Conservation (phyloP, 2,888 invertebrate species). For the Drosophila pseudotalamancana region DNA sequence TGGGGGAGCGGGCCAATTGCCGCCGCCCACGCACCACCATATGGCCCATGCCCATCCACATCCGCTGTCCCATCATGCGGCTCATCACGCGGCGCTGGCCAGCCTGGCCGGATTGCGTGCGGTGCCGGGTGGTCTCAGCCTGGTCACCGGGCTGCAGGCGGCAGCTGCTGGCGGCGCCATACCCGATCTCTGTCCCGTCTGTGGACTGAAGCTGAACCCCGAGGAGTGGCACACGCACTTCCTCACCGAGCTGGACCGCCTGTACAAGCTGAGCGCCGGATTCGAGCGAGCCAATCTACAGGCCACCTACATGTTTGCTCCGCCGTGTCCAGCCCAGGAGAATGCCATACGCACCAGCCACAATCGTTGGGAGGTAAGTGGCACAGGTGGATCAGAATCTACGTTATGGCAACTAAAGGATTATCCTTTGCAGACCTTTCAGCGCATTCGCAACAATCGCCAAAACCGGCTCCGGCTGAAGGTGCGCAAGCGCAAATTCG, state of each 20-base stretch:
- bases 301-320: constrained; percentile 83
- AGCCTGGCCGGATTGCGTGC: constrained; percentile 76
- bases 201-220: constrained; percentile 88
- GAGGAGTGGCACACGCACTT: constrained; percentile 89
- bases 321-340: constrained; percentile 83
- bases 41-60: constrained; percentile 71
- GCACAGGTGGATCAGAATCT: not conserved
- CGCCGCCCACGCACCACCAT: constrained; percentile 63
- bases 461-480: constrained; percentile 88
- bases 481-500: constrained; percentile 88
- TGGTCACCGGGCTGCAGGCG: constrained; percentile 65
- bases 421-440: constrained; percentile 85
- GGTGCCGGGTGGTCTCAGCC: constrained; percentile 67
- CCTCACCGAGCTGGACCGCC: constrained; percentile 88
- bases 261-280: constrained; percentile 87
- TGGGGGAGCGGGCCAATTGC: constrained; percentile 30
- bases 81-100: constrained; percentile 76
- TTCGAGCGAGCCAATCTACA: constrained; percentile 83
- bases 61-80: constrained; percentile 73
- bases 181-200: constrained; percentile 87
- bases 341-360: constrained; percentile 85
- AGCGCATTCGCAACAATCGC: constrained; percentile 89
- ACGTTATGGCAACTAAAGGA: not conserved
- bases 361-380: constrained; percentile 88
- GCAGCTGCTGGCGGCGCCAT: constrained; percentile 77